Percentiles rank a stretch among this genome's conserved stretches.
phyloP scores from a whole-genome alignment of 2,113 vertebrate genomes.

The Sisor rabdophorus region DNA sequence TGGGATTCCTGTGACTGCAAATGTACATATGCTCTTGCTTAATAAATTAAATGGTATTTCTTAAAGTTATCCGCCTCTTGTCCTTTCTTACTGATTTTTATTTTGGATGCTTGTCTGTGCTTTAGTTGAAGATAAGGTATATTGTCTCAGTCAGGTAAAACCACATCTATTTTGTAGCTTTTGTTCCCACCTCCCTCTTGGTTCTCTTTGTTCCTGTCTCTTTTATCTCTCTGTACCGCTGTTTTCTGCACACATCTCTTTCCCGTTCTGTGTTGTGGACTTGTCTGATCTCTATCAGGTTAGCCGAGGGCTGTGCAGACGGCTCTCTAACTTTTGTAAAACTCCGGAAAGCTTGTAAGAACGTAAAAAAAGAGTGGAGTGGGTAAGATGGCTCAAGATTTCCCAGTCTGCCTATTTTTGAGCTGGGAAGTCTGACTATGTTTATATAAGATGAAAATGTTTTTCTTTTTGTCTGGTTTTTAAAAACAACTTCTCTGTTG shows the following conservation, averaged over 20 bases:
- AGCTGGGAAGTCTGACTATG: slow-evolving; percentile 40
- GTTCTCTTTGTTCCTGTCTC: slow-evolving; percentile 28
- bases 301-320: slow-evolving; percentile 43
- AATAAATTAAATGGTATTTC: slow-evolving; percentile 28
- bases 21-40: not conserved
- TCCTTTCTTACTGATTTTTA: slow-evolving; percentile 36
- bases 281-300: slow-evolving; percentile 53
- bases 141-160: slow-evolving; percentile 3
- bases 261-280: slow-evolving; percentile 43
- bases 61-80: slow-evolving; percentile 32
- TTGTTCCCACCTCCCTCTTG: slow-evolving; percentile 1
- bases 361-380: slow-evolving; percentile 40
- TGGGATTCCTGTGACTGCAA: not conserved
- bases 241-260: slow-evolving; percentile 28
- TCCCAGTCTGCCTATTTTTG: slow-evolving; percentile 42
- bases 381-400: slow-evolving; percentile 49
- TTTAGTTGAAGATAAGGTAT: not conserved
- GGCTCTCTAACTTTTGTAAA: slow-evolving; percentile 50
- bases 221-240: slow-evolving; percentile 19
- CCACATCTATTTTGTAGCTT: slow-evolving; percentile 14
- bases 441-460: slow-evolving; percentile 26
- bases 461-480: slow-evolving; percentile 8
- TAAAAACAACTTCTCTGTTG: slow-evolving; percentile 8
- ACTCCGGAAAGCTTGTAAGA: slow-evolving; percentile 42
- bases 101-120: not conserved